phyloP scores from a whole-genome alignment of 2,797 vertebrate genomes.

The Lateolabrax maculatus region DNA sequence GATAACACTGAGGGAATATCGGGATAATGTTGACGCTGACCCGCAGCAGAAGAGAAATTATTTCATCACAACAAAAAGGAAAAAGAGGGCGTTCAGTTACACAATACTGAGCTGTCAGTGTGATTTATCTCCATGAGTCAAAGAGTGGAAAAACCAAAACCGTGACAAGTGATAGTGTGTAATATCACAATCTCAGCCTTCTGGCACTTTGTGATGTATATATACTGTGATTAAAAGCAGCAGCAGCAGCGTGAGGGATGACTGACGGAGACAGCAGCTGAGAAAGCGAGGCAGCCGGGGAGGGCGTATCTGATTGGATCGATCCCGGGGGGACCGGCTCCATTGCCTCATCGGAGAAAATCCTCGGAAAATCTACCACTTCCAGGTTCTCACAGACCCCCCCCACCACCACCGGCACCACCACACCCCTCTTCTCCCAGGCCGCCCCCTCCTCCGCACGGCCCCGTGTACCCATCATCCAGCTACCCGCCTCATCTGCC shows the following conservation, averaged over 20 bases:
- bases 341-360: slow-evolving; percentile 70
- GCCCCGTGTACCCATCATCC: slow-evolving; percentile 60
- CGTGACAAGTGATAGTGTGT: not conserved
- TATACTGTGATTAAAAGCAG: not conserved
- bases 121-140: slow-evolving; percentile 20
- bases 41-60: not conserved
- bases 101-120: not conserved
- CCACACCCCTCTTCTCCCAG: slow-evolving; percentile 6
- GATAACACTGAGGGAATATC: slow-evolving; percentile 10
- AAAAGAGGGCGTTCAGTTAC: slow-evolving; percentile 3
- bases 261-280: slow-evolving; percentile 65
- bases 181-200: not conserved
- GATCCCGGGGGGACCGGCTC: slow-evolving; percentile 41
- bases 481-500: slow-evolving; percentile 60
- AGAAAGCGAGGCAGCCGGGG: not conserved
- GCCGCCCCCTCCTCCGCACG: slow-evolving; percentile 39
- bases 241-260: slow-evolving; percentile 39
- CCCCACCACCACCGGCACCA: not conserved
- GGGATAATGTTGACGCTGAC: not conserved
- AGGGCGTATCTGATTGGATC: slow-evolving; percentile 46
- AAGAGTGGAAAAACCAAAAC: not conserved
- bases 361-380: slow-evolving; percentile 56
- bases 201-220: not conserved
- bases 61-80: not conserved
- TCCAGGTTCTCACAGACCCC: slow-evolving; percentile 77